Base-by-base conservation (phyloP, 2,113 vertebrate genomes). In the Maccullochella peelii region DNA sequence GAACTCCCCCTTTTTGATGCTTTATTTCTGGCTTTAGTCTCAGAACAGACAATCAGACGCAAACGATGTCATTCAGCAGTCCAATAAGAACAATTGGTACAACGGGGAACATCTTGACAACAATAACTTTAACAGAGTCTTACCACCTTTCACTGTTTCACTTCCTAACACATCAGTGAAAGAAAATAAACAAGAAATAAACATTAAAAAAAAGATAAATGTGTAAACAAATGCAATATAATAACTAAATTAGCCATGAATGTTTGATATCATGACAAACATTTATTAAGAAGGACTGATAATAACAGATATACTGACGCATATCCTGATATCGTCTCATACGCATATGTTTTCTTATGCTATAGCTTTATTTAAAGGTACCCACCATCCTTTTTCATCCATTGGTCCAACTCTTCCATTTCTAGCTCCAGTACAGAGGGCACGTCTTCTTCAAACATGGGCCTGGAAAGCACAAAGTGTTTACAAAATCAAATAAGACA, bases 381-480 rank as follows among this genome's bases (percentile, higher is more conserved):
- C 94, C 2, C 94, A 97, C 97, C 92, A 1, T 96, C 97, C 92
- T 95, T 96, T 91, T 96, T 95, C 96, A 99, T 98, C 98, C 97
- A 99, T 40, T 98, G 97, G 86, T 97, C 97, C 27, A 99, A 94
- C 72, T 99, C 98, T 71, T 99, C 98, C 98, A 99, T 98, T 92
- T 99, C 98, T 73, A 99, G 94, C 92, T 99, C 98, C 95, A 99
- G 96, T 21, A 99, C 98, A 59, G 98, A 99, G 15, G 98, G 98
- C 0, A 98, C 97, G 50, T 99, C 98, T 74, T 99, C 98, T 89
- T 99, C 98, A 95, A 99, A 99, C 96, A 98, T 99, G 73, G 98
- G 98, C 93, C 98, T 99, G 83, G 55, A 86, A 68, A 77, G 50
- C 12, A 77, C 30, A 85, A 21, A 47, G 27, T 38, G 52, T 40